Percentiles rank a stretch among this genome's conserved stretches.
phyloP scores from a whole-genome alignment of 2,888 invertebrate genomes.

The Drosophila anomalata region DNA sequence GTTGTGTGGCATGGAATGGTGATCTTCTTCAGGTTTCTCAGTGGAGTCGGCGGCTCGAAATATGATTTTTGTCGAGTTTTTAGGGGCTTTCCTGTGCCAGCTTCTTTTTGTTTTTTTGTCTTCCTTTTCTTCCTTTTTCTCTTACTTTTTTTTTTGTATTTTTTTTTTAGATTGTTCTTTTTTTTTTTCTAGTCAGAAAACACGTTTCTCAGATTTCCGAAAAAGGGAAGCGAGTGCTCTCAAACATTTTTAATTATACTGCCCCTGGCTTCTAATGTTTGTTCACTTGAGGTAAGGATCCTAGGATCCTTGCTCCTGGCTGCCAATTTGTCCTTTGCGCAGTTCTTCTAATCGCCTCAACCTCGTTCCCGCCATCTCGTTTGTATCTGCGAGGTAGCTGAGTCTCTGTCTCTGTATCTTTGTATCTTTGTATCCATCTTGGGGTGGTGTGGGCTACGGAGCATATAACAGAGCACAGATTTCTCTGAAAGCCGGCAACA shows the following conservation, averaged over 20 bases:
- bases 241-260: constrained; percentile 64
- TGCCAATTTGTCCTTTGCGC: constrained; percentile 62
- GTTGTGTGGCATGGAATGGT: constrained; percentile 15
- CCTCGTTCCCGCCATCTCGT: constrained; percentile 28
- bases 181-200: constrained; percentile 52
- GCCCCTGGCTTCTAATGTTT: constrained; percentile 59
- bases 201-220: constrained; percentile 75
- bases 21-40: constrained; percentile 57
- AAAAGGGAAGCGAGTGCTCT: constrained; percentile 25
- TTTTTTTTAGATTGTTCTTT: constrained; percentile 9
- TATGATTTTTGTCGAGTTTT: constrained; percentile 52
- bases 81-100: constrained; percentile 44
- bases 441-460: constrained; percentile 25
- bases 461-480: constrained; percentile 16
- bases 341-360: constrained; percentile 52
- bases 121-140: constrained; percentile 33
- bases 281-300: constrained; percentile 57
- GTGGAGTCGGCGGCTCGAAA: constrained; percentile 53
- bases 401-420: constrained; percentile 6
- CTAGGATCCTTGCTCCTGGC: constrained; percentile 5
- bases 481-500: constrained; percentile 23
- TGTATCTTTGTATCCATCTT: constrained; percentile 7
- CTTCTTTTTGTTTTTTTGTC: constrained; percentile 47
- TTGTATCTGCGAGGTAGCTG: constrained; percentile 7
- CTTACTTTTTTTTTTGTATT: constrained; percentile 10